Base-by-base conservation (phyloP, 2,888 invertebrate species). In the Lymantria dispar region DNA sequence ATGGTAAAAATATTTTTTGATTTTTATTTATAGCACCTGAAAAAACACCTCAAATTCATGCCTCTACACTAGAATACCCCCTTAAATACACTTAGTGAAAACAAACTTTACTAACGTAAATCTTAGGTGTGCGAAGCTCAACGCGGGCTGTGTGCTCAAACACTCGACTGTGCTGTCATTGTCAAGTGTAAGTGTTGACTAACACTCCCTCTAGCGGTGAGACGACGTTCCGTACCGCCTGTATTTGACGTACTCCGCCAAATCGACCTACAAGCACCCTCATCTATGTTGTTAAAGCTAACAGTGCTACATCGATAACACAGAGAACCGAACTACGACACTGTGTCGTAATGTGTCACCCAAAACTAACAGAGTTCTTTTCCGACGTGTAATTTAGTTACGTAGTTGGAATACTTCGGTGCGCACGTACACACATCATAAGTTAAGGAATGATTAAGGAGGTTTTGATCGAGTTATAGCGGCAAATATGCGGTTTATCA, bases 161-260 rank as follows among this genome's bases (percentile, higher is more conserved):
- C 76, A 79, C 74, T 74, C 57, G 54, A 70, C 64, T 66, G 63
- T 60, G 65, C 70, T 62, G 74, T 68, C 74, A 75, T 73, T 80
- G 81, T 80, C 60, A 73, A 70, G 72, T 40, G 46, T 67, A 76
- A 78, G 79, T 81, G 78, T 82, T 72, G 70, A 62, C 79, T 80
- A 83, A 83, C 80, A 83, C 77, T 80, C 64, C 62, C 63, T 60
- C 65, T 64, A 59, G 67, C 57, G 66, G 65, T 62, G 68, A 72
- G 74, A 65, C 72, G 72, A 8, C 33, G 33, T 33, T 10, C 73
- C 71, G 75, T 74, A 72, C 75, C 70, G 66, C 48, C 74, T 77
- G 76, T 82, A 78, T 83, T 76, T 81, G 83, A 77, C 69, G 72
- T 78, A 64, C 74, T 71, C 66, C 74, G 68, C 72, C 69, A 78